These are phyloP conservation scores for Phalloptychus januarius DNA, from an alignment of 2,797 vertebrate species.

Conservation along the genomic window DNA sequence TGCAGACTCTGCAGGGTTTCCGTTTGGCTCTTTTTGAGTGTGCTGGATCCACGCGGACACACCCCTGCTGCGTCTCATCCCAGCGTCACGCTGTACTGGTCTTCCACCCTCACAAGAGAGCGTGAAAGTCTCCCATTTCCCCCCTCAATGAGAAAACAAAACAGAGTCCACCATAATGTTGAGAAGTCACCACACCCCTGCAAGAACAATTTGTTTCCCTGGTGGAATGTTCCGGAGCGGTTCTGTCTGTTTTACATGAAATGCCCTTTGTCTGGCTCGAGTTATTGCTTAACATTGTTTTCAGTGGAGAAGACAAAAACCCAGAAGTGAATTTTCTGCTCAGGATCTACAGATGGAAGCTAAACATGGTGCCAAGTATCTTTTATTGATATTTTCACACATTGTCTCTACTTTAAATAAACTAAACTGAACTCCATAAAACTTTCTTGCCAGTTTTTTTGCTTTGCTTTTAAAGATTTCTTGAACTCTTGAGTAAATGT, in stretches of 20 bases:
- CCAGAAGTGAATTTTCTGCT: no score
- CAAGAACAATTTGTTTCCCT: slow-evolving; percentile 34
- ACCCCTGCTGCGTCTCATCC: slow-evolving; percentile 43
- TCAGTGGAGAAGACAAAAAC: no score
- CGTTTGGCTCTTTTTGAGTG: slow-evolving; percentile 31
- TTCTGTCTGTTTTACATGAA: slow-evolving; percentile 4
- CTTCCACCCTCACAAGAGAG: slow-evolving; percentile 36
- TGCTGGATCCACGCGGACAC: slow-evolving; percentile 36
- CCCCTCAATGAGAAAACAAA: slow-evolving; percentile 52
- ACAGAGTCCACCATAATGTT: slow-evolving; percentile 55
- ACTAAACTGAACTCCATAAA: no score
- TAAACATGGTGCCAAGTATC: no score
- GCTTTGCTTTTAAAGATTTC: not conserved
- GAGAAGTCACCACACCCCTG: slow-evolving; percentile 47
- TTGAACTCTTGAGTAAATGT: not conserved
- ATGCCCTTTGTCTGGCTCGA: not conserved
- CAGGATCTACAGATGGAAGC: no score
- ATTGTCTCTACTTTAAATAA: no score
- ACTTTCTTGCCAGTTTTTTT: not conserved
- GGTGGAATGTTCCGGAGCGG: slow-evolving; percentile 37
- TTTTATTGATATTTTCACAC: no score
- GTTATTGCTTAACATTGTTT: not conserved
- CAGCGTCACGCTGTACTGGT: slow-evolving; percentile 31
- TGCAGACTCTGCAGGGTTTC: slow-evolving; percentile 54
- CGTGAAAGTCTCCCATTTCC: slow-evolving; percentile 51